Base-by-base conservation (phyloP, 37 sponge, comb jelly and placozoan genomes). In the Mnemiopsis leidyi region DNA sequence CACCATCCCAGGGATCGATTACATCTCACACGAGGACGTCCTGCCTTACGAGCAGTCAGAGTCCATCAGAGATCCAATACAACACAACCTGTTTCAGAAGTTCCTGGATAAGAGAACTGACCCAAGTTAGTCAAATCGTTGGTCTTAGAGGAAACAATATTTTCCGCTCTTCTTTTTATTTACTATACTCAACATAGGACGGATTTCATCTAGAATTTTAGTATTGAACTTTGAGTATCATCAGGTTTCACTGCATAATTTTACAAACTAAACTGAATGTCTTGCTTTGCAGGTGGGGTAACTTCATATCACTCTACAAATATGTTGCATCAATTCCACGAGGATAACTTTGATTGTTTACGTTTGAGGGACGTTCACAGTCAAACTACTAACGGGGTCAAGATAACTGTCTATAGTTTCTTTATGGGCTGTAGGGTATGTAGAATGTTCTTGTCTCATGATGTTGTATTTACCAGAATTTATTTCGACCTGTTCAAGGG, bases 21-120 rank as follows among this genome's bases (percentile, higher is more conserved):
- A 98, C 93, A 95, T 97, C 36, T 94, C 93, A 35, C 99, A 98
- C 69, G 97, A 98, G 38, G 97, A 98, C 68, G 92, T 98, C 36
- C 93, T 97, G 0, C 99, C 99, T 0, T 98, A 97, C 82, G 93
- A 94, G 30, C 79, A 92, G 37, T 96, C 95, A 36, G 93, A 73
- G n/a, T 85, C 90, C 5, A 48, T 83, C 20, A 30, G 35, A 34
- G 95, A 97, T 9, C 95, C 95, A 0, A 95, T 98, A 69, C 93
- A 94, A 13, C 99, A 98, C 76, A 93, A 96, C 68, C 95, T 98
- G 36, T 98, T 96, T 69, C 33, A 68, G 0, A 95, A 96, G 90
- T 96, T 98, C 93, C 92, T 98, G 34, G 82, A 93, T 39, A 85
- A 85, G 90, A 85, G 39, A 39, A 85, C 24, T 13, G 61, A 40